Evolutionary conservation across 1,140 invertebrate genomes (phyloP).

Genomic region (Rhagoletis pomonella): DNA sequence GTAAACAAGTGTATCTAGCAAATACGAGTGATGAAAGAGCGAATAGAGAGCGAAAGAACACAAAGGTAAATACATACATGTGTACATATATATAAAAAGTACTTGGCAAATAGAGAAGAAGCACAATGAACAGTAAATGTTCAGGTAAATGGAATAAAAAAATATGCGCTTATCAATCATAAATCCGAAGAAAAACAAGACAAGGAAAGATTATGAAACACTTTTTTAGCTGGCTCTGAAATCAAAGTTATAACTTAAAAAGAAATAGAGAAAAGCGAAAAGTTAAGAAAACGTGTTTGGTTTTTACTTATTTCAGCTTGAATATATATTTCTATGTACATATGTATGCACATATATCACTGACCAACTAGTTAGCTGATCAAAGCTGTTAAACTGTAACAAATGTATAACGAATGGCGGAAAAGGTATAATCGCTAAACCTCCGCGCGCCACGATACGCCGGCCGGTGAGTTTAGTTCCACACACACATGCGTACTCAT

Average conservation of each 20-base stretch:
- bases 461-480: background rate
- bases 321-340: too few species aligned
- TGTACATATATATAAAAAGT: background rate
- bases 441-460: background rate
- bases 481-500: background rate
- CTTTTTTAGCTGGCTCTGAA: too few species aligned
- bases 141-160: background rate
- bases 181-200: background rate
- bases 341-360: too few species aligned
- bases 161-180: constrained; percentile 27
- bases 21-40: background rate
- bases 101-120: background rate
- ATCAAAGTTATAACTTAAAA: too few species aligned
- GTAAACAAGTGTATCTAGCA: constrained; percentile 44
- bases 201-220: too few species aligned
- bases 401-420: background rate
- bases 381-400: background rate
- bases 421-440: background rate
- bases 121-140: background rate
- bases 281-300: too few species aligned
- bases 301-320: too few species aligned
- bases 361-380: background rate
- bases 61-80: background rate
- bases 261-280: too few species aligned
- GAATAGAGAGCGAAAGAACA: background rate